phyloP scores from a whole-genome alignment of 1,140 invertebrate species.

The Lineus longissimus region DNA sequence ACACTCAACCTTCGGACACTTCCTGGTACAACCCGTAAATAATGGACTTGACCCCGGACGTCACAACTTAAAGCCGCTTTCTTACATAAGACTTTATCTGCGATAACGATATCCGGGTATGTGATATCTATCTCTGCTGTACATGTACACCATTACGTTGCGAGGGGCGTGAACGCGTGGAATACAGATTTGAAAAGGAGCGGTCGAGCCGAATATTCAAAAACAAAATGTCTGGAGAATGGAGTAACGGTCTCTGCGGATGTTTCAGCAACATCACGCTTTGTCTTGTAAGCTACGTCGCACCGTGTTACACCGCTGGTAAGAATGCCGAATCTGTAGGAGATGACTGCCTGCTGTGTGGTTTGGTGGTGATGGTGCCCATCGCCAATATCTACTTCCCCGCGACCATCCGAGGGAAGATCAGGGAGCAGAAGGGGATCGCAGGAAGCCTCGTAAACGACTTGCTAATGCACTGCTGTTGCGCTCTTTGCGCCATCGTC shows the following conservation, averaged over 20 bases:
- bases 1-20: too few relatives aligned
- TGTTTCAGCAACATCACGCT: slow-evolving; percentile 39
- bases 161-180: too few relatives aligned
- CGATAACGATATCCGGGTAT: too few relatives aligned
- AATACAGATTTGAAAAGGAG: too few relatives aligned
- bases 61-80: too few relatives aligned
- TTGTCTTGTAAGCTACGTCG: slow-evolving; percentile 37
- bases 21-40: too few relatives aligned
- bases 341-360: slow-evolving; percentile 18
- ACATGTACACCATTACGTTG: too few relatives aligned
- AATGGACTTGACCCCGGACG: too few relatives aligned
- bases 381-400: slow-evolving; percentile 8
- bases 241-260: slow-evolving; percentile 34
- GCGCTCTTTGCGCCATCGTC: slow-evolving; percentile 17
- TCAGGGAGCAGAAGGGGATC: slow-evolving; percentile 21
- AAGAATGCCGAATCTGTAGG: slow-evolving; percentile 26
- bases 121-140: too few relatives aligned
- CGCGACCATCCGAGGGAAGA: slow-evolving; percentile 14
- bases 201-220: too few relatives aligned
- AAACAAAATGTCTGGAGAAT: slow-evolving; percentile 28
- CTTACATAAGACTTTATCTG: too few relatives aligned
- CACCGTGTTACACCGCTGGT: slow-evolving; percentile 21
- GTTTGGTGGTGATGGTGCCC: slow-evolving; percentile 17
- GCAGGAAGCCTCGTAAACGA: slow-evolving; percentile 13
- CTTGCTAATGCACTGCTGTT: slow-evolving; percentile 12